phyloP scores from a whole-genome alignment of 2,888 invertebrate genomes.

The Ctena decussata region DNA sequence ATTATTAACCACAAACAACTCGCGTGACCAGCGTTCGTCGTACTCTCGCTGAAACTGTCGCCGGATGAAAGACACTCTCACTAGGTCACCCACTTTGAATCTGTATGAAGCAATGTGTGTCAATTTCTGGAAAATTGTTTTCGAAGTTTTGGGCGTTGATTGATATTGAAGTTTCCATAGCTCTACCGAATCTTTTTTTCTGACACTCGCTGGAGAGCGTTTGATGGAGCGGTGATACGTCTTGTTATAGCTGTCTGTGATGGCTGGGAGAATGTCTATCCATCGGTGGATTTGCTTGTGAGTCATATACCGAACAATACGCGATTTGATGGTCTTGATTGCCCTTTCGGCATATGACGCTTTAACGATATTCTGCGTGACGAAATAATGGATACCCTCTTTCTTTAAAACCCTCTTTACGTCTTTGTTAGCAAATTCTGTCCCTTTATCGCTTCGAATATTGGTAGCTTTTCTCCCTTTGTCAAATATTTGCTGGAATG shows the following conservation, averaged over 20 bases:
- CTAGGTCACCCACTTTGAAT: slow-evolving; percentile 43
- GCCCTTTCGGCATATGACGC: slow-evolving; percentile 50
- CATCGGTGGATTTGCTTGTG: slow-evolving; percentile 36
- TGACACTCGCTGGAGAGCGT: slow-evolving; percentile 44
- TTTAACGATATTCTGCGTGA: slow-evolving; percentile 47
- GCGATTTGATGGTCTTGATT: slow-evolving; percentile 52
- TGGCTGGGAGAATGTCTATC: slow-evolving; percentile 40
- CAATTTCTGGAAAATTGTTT: background rate
- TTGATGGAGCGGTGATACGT: slow-evolving; percentile 52
- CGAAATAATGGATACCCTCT: slow-evolving; percentile 31
- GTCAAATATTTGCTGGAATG: slow-evolving; percentile 29
- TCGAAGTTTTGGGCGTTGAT: background rate
- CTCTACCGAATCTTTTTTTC: slow-evolving; percentile 22
- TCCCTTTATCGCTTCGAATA: slow-evolving; percentile 37
- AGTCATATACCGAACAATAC: slow-evolving; percentile 43
- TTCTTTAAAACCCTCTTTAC: slow-evolving; percentile 27
- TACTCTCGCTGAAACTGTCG: slow-evolving; percentile 41
- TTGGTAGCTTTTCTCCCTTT: slow-evolving; percentile 14
- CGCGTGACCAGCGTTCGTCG: slow-evolving; percentile 40
- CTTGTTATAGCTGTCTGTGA: slow-evolving; percentile 48
- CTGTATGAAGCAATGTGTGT: background rate
- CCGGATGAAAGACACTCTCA: slow-evolving; percentile 34
- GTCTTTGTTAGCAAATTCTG: slow-evolving; percentile 39
- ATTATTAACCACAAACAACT: slow-evolving; percentile 39
- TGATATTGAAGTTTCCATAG: slow-evolving; percentile 39